Evolutionary conservation across 1,140 invertebrate species (phyloP), one percentile per base, ranked within the genome.

Genomic region (Zaprionus taronus): DNA sequence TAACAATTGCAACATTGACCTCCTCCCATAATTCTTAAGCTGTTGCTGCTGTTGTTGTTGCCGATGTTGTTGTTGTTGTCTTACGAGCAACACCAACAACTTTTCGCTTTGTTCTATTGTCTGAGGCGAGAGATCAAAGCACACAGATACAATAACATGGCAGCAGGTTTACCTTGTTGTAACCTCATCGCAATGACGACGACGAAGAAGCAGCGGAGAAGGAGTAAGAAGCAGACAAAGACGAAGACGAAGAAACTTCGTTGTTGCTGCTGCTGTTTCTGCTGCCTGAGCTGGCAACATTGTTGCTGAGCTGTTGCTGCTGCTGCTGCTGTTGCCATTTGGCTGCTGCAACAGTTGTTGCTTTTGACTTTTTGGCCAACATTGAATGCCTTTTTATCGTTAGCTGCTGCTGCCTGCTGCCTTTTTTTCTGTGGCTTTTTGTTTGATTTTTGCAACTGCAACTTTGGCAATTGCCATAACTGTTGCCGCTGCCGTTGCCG

Each of bases 1-100:
- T 89, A 81, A 87, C 78, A 87, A 89, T 87, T 89, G 83, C 84
- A 89, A 69, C 83, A 89, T 87, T 87, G 83, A 87, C 83, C 83
- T 87, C 77, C 79, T 79, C 79, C 71, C 83, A 87, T 80, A 80
- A 77, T 87, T 87, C 47, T 83, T 77, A 49, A 63, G 77, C 68
- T 70, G 63, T 56, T 36, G 60, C 17, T 61, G 73, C 9, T 61
- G 62, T 7, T 63, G 65, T 20, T 56, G 36, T 5, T 38, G 36
- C 36, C 14, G 4, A 12, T 73, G 49, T 51, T n/a, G n/a, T n/a
- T 20, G 51, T 36, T 68, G 61, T 65, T 60, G 41, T 64, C 31
- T 58, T 65, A 20, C 36, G 17, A 72, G 36, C 56, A 82, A 55
- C 60, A 83, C 41, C 76, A 72, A 83, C 73, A 69, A 83, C 55